These are phyloP conservation scores for Protomyctophum bolini DNA, from an alignment of 2,113 vertebrate species.

Conservation along the genomic window DNA sequence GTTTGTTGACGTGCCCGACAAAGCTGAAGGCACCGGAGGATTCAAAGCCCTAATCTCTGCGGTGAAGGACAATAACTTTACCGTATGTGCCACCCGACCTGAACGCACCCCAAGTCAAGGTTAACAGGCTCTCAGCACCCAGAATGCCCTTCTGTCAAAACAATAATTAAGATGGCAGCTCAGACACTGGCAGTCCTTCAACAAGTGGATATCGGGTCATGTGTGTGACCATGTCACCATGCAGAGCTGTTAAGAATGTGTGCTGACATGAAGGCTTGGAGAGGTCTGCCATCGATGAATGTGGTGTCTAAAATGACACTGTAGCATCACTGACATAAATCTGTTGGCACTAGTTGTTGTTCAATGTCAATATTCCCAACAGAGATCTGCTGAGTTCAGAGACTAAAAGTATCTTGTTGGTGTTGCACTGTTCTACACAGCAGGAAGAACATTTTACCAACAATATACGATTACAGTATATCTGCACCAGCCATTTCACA, in stretches of 20 bases:
- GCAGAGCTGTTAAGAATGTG: conserved; percentile 4
- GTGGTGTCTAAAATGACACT: conserved; percentile 5
- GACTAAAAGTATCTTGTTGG: conserved; percentile 25
- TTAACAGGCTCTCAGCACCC: background rate
- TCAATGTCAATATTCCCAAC: conserved; percentile 12
- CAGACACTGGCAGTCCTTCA: background rate
- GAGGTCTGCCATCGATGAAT: conserved; percentile 4
- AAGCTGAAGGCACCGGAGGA: no score
- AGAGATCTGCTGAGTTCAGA: conserved; percentile 20
- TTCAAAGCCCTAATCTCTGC: no score
- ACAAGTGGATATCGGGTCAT: background rate
- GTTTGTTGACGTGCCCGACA: no score
- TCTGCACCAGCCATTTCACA: no score
- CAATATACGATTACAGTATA: background rate
- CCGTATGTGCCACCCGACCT: no score
- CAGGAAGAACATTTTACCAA: background rate
- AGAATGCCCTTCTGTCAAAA: conserved; percentile 4
- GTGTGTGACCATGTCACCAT: background rate
- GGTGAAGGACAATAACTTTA: no score
- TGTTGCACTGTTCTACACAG: conserved; percentile 12
- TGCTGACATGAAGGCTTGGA: conserved; percentile 17
- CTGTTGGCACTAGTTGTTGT: conserved; percentile 10
- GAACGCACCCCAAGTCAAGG: background rate
- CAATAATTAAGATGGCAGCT: conserved; percentile 12
- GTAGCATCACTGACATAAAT: background rate